Percentiles rank a stretch among this genome's conserved stretches.
These are phyloP conservation scores for Oriolus oriolus DNA, from an alignment of 2,113 vertebrate species.

Conservation along the genomic window DNA sequence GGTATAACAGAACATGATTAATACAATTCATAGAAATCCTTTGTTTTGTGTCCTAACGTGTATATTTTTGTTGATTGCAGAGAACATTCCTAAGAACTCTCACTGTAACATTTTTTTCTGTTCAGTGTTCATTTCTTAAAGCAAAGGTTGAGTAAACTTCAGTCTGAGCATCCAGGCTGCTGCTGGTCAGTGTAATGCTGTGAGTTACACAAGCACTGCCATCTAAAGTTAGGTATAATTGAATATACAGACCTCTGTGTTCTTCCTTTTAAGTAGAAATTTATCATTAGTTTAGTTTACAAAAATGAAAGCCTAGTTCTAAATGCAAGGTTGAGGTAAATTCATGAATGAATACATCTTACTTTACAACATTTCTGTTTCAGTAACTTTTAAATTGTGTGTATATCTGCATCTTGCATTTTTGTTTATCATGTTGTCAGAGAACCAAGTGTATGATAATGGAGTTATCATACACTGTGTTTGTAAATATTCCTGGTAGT, in stretches of 20 bases:
- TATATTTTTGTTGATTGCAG: not conserved
- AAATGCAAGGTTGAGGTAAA: not conserved
- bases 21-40: not conserved
- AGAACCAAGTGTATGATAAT: constrained; percentile 38
- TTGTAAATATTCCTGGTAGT: not conserved
- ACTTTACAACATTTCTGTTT: not conserved
- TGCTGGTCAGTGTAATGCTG: not conserved
- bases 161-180: not conserved
- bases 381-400: not conserved
- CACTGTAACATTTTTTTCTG: not conserved
- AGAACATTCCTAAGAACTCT: not conserved
- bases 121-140: not conserved
- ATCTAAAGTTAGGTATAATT: not conserved
- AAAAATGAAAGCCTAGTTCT: not conserved
- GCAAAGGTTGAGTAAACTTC: not conserved
- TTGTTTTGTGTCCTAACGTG: not conserved
- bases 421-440: constrained; percentile 45
- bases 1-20: not conserved
- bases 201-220: not conserved
- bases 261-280: not conserved
- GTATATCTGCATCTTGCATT: constrained; percentile 46
- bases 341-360: not conserved
- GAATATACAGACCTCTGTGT: not conserved
- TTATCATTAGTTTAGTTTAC: not conserved
- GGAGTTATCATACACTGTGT: constrained; percentile 12